Evolutionary conservation across 1,140 invertebrate genomes (phyloP).

Genomic region (Drosophila mojavensis): DNA sequence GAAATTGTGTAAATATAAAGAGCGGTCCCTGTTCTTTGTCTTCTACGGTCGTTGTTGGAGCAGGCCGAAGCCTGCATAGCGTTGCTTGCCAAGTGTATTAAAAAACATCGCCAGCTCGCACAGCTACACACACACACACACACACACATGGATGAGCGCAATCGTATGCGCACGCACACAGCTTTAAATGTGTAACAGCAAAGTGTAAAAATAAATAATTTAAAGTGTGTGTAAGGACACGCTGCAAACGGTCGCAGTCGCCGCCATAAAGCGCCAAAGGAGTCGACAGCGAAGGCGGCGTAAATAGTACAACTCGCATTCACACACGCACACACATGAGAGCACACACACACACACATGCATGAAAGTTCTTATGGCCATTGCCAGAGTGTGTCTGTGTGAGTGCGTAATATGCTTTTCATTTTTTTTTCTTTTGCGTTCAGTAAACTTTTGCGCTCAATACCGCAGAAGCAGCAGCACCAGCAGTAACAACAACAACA

Average conservation of each 20-base stretch:
- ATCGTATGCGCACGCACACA: slow-evolving; percentile 16
- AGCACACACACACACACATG: slow-evolving; percentile 9
- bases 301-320: slow-evolving; percentile 64
- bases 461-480: slow-evolving; percentile 61
- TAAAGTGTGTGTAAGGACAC: slow-evolving; percentile 82
- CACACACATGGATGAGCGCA: background rate
- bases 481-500: slow-evolving; percentile 33
- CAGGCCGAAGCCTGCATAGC: slow-evolving; percentile 46
- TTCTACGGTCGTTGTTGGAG: slow-evolving; percentile 36
- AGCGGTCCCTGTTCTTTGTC: slow-evolving; percentile 50
- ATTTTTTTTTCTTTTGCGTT: slow-evolving; percentile 43
- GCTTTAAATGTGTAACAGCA: slow-evolving; percentile 77
- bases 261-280: slow-evolving; percentile 68
- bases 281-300: slow-evolving; percentile 42
- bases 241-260: slow-evolving; percentile 61
- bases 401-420: slow-evolving; percentile 56
- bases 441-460: slow-evolving; percentile 79
- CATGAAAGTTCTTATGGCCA: slow-evolving; percentile 42
- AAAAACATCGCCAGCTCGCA: slow-evolving; percentile 33
- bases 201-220: slow-evolving; percentile 83
- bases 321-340: slow-evolving; percentile 7
- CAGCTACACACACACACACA: slow-evolving; percentile 21
- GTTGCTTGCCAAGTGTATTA: slow-evolving; percentile 50
- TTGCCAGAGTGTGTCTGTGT: slow-evolving; percentile 32
- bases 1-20: slow-evolving; percentile 69